Conservation (phyloP, 2,797 vertebrate species). For the Margarornis squamiger region DNA sequence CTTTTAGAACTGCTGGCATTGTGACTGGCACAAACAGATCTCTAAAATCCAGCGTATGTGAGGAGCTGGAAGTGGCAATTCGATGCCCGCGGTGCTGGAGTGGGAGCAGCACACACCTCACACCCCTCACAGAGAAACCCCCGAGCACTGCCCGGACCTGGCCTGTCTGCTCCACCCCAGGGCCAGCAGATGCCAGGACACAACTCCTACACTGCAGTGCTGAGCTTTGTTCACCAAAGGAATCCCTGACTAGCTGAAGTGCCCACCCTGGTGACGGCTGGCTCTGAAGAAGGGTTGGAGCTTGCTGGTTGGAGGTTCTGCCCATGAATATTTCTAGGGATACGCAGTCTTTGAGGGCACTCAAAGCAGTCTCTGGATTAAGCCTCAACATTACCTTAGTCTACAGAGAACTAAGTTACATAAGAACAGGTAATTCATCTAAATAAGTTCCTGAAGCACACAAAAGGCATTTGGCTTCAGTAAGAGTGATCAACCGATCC, state of each 20-base stretch:
- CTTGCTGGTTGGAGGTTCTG: background rate
- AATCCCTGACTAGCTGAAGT: background rate
- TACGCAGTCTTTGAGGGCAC: background rate
- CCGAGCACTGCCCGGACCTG: background rate
- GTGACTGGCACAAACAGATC: background rate
- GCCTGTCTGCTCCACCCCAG: background rate
- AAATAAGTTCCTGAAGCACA: background rate
- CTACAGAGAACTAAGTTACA: background rate
- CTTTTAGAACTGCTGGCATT: background rate
- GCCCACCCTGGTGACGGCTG: background rate
- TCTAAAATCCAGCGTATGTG: accelerated
- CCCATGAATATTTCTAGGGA: background rate
- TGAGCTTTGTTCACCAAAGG: accelerated
- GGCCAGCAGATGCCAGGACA: background rate
- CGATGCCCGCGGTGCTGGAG: accelerated
- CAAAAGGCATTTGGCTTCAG: background rate
- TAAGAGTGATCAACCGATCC: background rate
- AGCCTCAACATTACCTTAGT: background rate
- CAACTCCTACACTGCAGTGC: background rate
- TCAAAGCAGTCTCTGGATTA: background rate
- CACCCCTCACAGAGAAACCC: background rate
- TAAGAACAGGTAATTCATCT: background rate
- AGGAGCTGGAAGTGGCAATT: accelerated
- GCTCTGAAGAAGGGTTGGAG: background rate
- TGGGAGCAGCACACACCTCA: accelerated